These are phyloP conservation scores for Amphiprion clarkii DNA, from an alignment of 2,797 vertebrate species.

Conservation along the genomic window DNA sequence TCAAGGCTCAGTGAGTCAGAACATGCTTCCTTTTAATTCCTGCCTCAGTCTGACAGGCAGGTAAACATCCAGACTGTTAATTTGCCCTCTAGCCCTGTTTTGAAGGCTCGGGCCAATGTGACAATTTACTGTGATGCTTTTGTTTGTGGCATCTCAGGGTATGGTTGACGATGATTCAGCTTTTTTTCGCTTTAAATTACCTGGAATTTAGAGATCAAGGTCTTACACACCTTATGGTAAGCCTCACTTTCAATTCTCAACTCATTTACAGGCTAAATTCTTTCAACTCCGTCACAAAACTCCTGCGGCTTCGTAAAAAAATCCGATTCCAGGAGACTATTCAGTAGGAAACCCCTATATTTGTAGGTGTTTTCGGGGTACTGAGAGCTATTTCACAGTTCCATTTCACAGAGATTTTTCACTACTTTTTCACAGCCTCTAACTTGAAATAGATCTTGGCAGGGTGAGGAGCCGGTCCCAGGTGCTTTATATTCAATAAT, in stretches of 20 bases:
- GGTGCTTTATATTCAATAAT: constrained; percentile 66
- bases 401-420: constrained; percentile 30
- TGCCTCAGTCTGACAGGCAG: constrained; percentile 44
- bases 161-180: neutral
- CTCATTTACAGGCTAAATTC: neutral
- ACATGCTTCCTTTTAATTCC: constrained; percentile 42
- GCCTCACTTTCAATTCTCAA: neutral
- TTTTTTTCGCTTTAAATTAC: neutral
- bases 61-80: constrained; percentile 37
- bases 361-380: constrained; percentile 16
- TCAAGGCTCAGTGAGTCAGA: constrained; percentile 3
- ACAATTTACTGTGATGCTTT: constrained; percentile 11
- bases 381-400: constrained; percentile 41
- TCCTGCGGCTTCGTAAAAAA: neutral
- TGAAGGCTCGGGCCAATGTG: constrained; percentile 4
- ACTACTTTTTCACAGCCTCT: constrained; percentile 43
- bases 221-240: neutral
- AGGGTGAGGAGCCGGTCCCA: constrained; percentile 27
- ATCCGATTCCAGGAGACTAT: constrained; percentile 6
- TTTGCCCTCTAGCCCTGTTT: constrained; percentile 14
- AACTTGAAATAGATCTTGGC: constrained; percentile 58
- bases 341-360: constrained; percentile 16
- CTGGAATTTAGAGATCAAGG: neutral
- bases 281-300: neutral
- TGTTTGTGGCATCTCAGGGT: constrained; percentile 4